A percentile compares a stretch with the other conserved stretches of the same genome.
phyloP scores from a whole-genome alignment of 2,888 invertebrate species.

The Hypomecis punctinalis region DNA sequence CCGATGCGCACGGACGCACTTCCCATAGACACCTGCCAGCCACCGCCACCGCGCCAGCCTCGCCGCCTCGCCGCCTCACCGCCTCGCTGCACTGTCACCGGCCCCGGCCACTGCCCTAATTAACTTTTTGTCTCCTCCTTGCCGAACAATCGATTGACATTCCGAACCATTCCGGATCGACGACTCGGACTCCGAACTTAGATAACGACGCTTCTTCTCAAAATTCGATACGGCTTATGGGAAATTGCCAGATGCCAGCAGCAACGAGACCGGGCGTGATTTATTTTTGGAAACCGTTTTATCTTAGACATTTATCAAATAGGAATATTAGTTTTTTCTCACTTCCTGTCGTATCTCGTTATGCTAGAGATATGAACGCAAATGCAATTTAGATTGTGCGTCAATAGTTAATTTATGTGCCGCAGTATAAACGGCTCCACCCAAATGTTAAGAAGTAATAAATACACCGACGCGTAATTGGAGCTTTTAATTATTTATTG shows the following conservation, averaged over 20 bases:
- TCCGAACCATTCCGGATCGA: conserved; percentile 59
- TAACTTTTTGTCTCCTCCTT: conserved; percentile 76
- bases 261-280: conserved; percentile 32
- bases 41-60: conserved; percentile 31
- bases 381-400: conserved; percentile 35
- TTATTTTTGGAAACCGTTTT: conserved; percentile 37
- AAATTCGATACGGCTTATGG: conserved; percentile 46
- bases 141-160: conserved; percentile 68
- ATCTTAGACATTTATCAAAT: conserved; percentile 38
- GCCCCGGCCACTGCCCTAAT: conserved; percentile 70
- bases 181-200: conserved; percentile 44
- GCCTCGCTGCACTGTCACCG: conserved; percentile 57
- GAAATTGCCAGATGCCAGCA: conserved; percentile 42
- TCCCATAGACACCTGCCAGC: conserved; percentile 78
- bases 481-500: conserved; percentile 42
- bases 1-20: conserved; percentile 82
- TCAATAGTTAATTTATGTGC: conserved; percentile 41
- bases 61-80: conserved; percentile 35
- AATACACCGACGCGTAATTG: conserved; percentile 37
- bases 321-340: conserved; percentile 38
- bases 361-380: conserved; percentile 25
- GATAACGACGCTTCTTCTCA: conserved; percentile 50
- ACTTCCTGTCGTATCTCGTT: conserved; percentile 37
- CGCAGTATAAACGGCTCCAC: conserved; percentile 34
- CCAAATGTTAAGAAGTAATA: conserved; percentile 44